phyloP scores from a whole-genome alignment of 1,140 invertebrate species.

The Bombus haemorrhoidalis region DNA sequence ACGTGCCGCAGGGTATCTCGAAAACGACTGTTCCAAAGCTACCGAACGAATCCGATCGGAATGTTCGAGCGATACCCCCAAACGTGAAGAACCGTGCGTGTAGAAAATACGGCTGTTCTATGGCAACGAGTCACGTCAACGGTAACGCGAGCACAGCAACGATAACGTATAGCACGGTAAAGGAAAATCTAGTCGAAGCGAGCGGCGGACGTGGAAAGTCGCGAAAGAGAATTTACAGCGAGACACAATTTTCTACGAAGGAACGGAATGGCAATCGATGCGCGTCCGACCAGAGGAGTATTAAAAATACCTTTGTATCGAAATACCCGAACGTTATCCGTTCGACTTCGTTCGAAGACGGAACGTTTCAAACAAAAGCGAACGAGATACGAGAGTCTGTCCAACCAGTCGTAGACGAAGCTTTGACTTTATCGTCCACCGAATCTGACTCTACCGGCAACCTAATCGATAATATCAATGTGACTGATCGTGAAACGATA shows the following conservation, averaged over 20 bases:
- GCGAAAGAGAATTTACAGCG: background rate
- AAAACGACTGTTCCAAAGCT: too few relatives aligned
- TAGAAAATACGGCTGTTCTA: background rate
- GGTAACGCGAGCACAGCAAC: background rate
- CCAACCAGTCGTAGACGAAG: background rate
- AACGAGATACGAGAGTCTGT: background rate
- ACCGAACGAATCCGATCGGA: too few relatives aligned
- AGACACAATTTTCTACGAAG: background rate
- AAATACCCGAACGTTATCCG: background rate
- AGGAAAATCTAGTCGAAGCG: background rate
- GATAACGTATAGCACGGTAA: background rate
- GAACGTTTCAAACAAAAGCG: background rate
- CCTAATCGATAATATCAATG: background rate
- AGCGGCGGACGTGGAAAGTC: background rate
- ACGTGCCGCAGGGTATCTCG: too few relatives aligned
- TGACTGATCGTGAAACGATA: background rate
- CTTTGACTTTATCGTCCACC: background rate
- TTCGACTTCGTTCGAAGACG: background rate
- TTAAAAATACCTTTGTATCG: background rate
- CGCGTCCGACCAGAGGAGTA: background rate
- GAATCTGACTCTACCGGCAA: background rate
- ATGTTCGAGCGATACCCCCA: background rate
- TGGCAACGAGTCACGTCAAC: background rate
- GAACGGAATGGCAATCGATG: background rate
- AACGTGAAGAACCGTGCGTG: background rate